A percentile compares a stretch with the other conserved stretches of the same genome.
Evolutionary conservation across 2,113 vertebrate genomes (phyloP).

Genomic region (Mastomys natalensis): DNA sequence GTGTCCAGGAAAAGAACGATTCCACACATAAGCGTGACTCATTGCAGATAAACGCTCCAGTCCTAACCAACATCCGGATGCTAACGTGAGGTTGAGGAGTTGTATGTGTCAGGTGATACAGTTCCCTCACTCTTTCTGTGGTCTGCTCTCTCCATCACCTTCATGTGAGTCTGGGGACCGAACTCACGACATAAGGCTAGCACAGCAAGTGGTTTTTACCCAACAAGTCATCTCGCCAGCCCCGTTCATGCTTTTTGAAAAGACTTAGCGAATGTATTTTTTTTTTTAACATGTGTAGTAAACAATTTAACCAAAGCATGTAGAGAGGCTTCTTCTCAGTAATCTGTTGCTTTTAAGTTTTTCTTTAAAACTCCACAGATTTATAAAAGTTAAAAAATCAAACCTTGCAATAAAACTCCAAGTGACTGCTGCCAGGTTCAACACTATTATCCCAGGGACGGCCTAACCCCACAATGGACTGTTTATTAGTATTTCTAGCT

Average conservation of each 20-base stretch:
- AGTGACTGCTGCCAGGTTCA: neutral
- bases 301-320: neutral
- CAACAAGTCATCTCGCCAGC: too few species aligned
- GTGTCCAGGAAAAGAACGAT: neutral
- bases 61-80: neutral
- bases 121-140: neutral
- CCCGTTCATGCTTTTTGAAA: neutral
- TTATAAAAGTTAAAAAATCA: neutral
- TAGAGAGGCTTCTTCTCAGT: neutral
- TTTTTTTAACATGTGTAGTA: neutral
- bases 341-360: neutral
- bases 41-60: neutral
- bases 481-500: neutral
- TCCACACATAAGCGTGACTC: neutral
- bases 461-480: too few species aligned
- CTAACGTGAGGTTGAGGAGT: neutral
- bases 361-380: neutral
- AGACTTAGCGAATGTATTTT: neutral
- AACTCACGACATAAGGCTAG: neutral
- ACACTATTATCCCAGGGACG: too few species aligned
- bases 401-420: neutral
- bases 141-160: neutral
- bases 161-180: neutral
- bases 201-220: neutral
- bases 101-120: neutral